Base-by-base conservation (phyloP, 2,888 invertebrate species). In the Herminia tarsipennalis region DNA sequence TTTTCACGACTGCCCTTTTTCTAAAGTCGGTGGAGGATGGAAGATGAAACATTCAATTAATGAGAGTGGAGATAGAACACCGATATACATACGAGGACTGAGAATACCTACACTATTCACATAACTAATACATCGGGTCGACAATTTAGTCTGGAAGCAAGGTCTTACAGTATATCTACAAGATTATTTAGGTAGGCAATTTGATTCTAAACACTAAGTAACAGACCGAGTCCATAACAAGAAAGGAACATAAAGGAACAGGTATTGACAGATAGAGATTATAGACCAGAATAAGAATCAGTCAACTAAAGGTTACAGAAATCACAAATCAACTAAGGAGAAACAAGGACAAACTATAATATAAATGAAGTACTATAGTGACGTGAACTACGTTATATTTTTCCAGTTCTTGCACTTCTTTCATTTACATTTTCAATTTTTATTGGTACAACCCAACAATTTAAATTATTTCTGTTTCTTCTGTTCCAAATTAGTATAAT, bases 1-100 rank as follows among this genome's bases (percentile, higher is more conserved):
- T 96, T 96, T 86, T 96, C 96, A 86, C 95, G 94, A 92, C 96
- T 96, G 92, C 96, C 96, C 92, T 96, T 96, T 94, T 96, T 96
- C 96, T 96, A 94, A 88, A 79, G 86, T 90, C 76, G 89, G 86
- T 83, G 87, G 78, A 73, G 86, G 82, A 90, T 89, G 90, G 85
- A 89, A 91, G 86, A 89, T 88, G 91, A 91, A 90, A 91, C 86
- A 89, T 86, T 83, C 65, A 81, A 88, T 91, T 90, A 90, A 90
- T 91, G 89, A 82, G 71, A 76, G 73, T 87, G 88, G 85, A 81
- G 72, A 81, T 65, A 78, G 73, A 73, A 82, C 76, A 81, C 67
- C 71, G 62, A 77, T 27, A 21, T 36, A 35, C 65, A 76, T 59
- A 75, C 66, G 67, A 71, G 73, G 76, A 56, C 58, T 63, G 58